Conservation (phyloP, 1,140 invertebrate species). For the Trialeurodes vaporariorum region DNA sequence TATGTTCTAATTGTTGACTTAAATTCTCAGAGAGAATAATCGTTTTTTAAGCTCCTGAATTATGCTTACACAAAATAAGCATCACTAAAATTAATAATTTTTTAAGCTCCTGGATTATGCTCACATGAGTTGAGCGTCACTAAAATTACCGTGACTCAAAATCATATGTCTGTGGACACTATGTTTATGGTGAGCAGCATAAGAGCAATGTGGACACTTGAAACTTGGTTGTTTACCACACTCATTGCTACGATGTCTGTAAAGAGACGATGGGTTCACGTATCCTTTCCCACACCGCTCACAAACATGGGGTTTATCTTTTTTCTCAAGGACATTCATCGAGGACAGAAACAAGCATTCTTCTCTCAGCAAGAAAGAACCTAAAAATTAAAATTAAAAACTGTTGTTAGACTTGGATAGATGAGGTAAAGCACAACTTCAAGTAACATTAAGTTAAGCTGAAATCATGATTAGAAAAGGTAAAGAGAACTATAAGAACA, state of each 20-base stretch:
- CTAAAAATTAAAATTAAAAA: background rate
- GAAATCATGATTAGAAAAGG: too few species aligned
- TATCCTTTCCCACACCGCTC: slow-evolving; percentile 16
- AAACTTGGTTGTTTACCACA: slow-evolving; percentile 39
- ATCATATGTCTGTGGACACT: slow-evolving; percentile 12
- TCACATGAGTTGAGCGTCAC: too few species aligned
- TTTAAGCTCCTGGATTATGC: too few species aligned
- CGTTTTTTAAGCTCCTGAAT: too few species aligned
- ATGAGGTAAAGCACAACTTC: too few species aligned
- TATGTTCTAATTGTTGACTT: too few species aligned
- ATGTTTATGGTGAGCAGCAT: slow-evolving; percentile 31
- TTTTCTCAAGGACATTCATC: background rate
- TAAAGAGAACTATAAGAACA: too few species aligned
- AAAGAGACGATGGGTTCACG: slow-evolving; percentile 7
- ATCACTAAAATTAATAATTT: too few species aligned
- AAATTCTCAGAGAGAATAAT: too few species aligned
- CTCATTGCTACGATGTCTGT: slow-evolving; percentile 27
- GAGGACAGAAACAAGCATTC: background rate
- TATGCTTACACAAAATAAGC: too few species aligned
- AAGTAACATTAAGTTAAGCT: too few species aligned
- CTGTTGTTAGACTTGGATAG: too few species aligned
- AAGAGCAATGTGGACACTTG: slow-evolving; percentile 29
- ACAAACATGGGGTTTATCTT: slow-evolving; percentile 9
- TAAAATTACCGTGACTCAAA: background rate
- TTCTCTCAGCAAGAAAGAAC: background rate